A percentile compares a stretch with the other conserved stretches of the same genome.
These are phyloP conservation scores for Excalfactoria chinensis DNA, from an alignment of 2,113 vertebrate species.

Conservation along the genomic window DNA sequence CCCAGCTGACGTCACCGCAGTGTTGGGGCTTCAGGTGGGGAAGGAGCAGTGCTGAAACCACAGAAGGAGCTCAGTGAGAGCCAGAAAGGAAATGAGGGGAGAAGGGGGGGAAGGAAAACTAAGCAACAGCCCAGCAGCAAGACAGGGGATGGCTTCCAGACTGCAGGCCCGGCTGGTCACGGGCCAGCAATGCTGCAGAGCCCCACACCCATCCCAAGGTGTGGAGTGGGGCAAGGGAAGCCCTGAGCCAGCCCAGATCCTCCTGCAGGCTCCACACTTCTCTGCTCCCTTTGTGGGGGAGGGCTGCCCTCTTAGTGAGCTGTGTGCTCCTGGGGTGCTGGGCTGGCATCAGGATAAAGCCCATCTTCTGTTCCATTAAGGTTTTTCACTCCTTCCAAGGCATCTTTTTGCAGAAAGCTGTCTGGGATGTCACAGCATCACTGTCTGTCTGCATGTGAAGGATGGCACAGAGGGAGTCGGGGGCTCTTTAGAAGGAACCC, in stretches of 20 bases:
- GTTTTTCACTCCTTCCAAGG: neutral
- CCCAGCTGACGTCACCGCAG: neutral
- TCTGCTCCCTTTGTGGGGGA: rapidly evolving
- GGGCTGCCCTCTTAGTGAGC: neutral
- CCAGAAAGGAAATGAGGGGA: neutral
- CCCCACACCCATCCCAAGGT: neutral
- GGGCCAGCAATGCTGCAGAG: rapidly evolving
- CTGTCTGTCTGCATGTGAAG: rapidly evolving
- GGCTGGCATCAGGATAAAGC: neutral
- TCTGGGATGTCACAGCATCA: neutral
- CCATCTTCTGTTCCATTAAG: neutral
- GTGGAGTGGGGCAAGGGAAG: neutral
- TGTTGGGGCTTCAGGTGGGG: neutral
- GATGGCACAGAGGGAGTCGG: neutral
- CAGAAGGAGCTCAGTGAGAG: neutral
- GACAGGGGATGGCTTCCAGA: neutral
- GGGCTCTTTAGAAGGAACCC: rapidly evolving
- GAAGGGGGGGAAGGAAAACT: neutral
- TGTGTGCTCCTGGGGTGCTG: rapidly evolving
- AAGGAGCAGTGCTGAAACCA: neutral
- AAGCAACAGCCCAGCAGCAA: neutral
- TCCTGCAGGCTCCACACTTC: neutral
- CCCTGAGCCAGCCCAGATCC: neutral
- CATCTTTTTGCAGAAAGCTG: neutral
- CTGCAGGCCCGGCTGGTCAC: neutral